Conservation (phyloP, 2,888 invertebrate genomes). For the Cheilosia impressa region DNA sequence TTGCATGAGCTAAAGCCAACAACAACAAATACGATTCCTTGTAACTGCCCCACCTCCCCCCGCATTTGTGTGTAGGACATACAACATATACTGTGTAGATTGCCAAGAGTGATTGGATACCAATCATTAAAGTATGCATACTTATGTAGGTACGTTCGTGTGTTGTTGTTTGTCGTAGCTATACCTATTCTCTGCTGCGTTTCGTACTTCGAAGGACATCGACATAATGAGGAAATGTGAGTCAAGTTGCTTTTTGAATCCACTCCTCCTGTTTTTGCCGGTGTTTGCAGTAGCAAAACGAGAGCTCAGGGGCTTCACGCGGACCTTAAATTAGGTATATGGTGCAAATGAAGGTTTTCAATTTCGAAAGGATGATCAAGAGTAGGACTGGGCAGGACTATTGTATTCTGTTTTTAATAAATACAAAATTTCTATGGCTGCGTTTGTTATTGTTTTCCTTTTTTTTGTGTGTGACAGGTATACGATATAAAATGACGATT, state of each 20-base stretch:
- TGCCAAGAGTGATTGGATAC: slow-evolving; percentile 63
- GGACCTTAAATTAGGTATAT: slow-evolving; percentile 68
- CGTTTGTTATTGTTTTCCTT: not conserved
- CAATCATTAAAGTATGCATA: slow-evolving; percentile 16
- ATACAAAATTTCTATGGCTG: slow-evolving; percentile 54
- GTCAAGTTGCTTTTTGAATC: slow-evolving; percentile 74
- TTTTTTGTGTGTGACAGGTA: not conserved
- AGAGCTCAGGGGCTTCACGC: slow-evolving; percentile 49
- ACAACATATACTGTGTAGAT: slow-evolving; percentile 6
- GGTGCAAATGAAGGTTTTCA: slow-evolving; percentile 66
- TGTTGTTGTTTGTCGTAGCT: slow-evolving; percentile 13
- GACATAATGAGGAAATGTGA: slow-evolving; percentile 77
- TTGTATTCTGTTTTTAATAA: slow-evolving; percentile 31
- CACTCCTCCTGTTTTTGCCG: slow-evolving; percentile 27
- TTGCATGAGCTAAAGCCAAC: slow-evolving; percentile 49
- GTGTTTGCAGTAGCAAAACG: slow-evolving; percentile 15
- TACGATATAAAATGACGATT: slow-evolving; percentile 26
- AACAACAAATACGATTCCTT: slow-evolving; percentile 68
- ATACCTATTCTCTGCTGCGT: not conserved
- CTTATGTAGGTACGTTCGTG: slow-evolving; percentile 14
- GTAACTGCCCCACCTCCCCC: slow-evolving; percentile 38
- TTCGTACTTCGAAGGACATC: slow-evolving; percentile 75
- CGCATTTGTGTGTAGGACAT: slow-evolving; percentile 40
- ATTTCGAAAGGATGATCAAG: slow-evolving; percentile 61
- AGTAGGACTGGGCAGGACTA: slow-evolving; percentile 39